Percentiles rank a stretch among this genome's conserved stretches.
These are phyloP conservation scores for Eilema depressum DNA, from an alignment of 2,888 invertebrate genomes.

Conservation along the genomic window DNA sequence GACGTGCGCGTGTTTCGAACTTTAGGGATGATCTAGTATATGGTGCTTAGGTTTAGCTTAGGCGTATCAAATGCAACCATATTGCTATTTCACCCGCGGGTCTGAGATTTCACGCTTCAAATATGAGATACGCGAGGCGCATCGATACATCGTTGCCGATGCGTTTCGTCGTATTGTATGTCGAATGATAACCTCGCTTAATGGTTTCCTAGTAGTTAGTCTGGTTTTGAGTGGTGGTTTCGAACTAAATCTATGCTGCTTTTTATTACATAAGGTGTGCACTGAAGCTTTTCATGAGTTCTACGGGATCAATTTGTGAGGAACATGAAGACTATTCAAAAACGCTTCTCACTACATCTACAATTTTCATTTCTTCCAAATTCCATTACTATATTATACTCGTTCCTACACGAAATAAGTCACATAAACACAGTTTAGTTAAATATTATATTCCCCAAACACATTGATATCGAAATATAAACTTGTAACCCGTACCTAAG, in stretches of 20 bases:
- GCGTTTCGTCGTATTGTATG: slow-evolving; percentile 65
- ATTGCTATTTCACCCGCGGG: slow-evolving; percentile 59
- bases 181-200: slow-evolving; percentile 80
- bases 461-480: slow-evolving; percentile 18
- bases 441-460: slow-evolving; percentile 26
- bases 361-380: slow-evolving; percentile 48
- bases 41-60: slow-evolving; percentile 63
- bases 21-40: slow-evolving; percentile 59
- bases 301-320: slow-evolving; percentile 56
- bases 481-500: slow-evolving; percentile 25
- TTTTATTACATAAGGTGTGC: slow-evolving; percentile 72
- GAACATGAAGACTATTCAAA: slow-evolving; percentile 46
- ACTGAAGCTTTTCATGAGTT: slow-evolving; percentile 67
- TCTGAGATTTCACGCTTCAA: slow-evolving; percentile 69
- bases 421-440: slow-evolving; percentile 42
- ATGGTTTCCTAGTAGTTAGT: slow-evolving; percentile 81
- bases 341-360: slow-evolving; percentile 59
- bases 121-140: slow-evolving; percentile 69
- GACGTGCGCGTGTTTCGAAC: slow-evolving; percentile 48
- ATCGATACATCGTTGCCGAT: slow-evolving; percentile 54
- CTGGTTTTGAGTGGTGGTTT: slow-evolving; percentile 82
- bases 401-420: slow-evolving; percentile 36
- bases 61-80: slow-evolving; percentile 54
- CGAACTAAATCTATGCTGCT: slow-evolving; percentile 78
- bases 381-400: slow-evolving; percentile 42